Evolutionary conservation across 1,140 invertebrate species (phyloP).

Genomic region (Nebria ingens): DNA sequence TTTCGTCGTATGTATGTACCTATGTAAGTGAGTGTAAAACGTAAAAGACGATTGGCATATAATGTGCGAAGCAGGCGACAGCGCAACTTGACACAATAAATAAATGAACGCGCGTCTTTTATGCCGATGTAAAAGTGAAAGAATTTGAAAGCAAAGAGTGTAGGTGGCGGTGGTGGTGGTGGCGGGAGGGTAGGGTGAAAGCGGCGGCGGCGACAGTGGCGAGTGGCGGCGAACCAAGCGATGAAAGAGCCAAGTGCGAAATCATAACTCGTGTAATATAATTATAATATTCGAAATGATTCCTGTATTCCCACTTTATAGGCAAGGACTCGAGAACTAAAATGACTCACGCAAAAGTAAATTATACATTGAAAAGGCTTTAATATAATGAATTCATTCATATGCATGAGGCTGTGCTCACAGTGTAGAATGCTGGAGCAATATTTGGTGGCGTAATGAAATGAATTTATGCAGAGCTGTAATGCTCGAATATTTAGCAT

Average conservation of each 20-base stretch:
- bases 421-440: constrained; percentile 40
- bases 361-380: constrained; percentile 56
- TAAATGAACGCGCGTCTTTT: too few species aligned
- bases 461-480: constrained; percentile 54
- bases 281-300: constrained; percentile 30
- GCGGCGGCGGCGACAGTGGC: too few species aligned
- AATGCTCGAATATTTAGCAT: constrained; percentile 51
- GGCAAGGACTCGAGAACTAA: constrained; percentile 32
- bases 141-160: background rate
- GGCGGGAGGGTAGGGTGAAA: too few species aligned
- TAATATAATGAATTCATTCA: constrained; percentile 57
- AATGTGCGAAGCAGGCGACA: too few species aligned
- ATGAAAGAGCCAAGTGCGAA: constrained; percentile 10
- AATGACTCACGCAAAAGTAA: constrained; percentile 56
- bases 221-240: too few species aligned
- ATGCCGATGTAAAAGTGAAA: background rate
- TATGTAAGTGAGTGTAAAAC: too few species aligned
- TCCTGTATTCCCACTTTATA: constrained; percentile 22
- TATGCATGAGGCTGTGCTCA: constrained; percentile 45
- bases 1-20: too few species aligned
- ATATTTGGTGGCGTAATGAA: constrained; percentile 53
- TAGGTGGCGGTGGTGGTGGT: background rate
- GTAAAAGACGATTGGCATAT: too few species aligned
- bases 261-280: constrained; percentile 29
- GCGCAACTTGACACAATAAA: too few species aligned